A percentile compares a stretch with the other conserved stretches of the same genome.
Evolutionary conservation across 2,888 invertebrate species (phyloP).

Genomic region (Drosophila mulleri): DNA sequence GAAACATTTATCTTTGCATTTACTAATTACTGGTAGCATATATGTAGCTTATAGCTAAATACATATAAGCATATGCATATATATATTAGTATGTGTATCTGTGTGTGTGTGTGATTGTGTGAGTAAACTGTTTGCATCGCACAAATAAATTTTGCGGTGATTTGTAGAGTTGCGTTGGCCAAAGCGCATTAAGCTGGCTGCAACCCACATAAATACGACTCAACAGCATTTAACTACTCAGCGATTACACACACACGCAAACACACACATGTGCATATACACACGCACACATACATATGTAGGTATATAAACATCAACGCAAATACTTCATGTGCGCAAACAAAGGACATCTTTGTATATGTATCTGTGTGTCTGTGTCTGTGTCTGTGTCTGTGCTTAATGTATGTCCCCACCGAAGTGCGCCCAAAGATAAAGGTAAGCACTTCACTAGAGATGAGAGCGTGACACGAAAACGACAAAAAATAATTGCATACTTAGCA

Average conservation of each 20-base stretch:
- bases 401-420: constrained; percentile 52
- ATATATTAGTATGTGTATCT: constrained; percentile 1
- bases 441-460: constrained; percentile 1
- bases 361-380: neutral
- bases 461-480: constrained; percentile 6
- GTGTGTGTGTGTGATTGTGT: constrained; percentile 9
- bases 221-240: constrained; percentile 62
- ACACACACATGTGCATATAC: neutral
- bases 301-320: neutral
- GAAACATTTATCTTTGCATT: neutral
- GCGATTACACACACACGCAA: constrained; percentile 37
- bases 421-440: constrained; percentile 7
- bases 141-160: constrained; percentile 73
- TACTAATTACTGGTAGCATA: constrained; percentile 46
- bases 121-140: constrained; percentile 28
- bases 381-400: constrained; percentile 33
- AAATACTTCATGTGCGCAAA: constrained; percentile 13
- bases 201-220: constrained; percentile 52
- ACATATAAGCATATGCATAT: neutral
- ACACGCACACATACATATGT: neutral
- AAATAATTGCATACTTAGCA: neutral
- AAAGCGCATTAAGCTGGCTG: constrained; percentile 60
- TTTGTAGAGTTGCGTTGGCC: constrained; percentile 61
- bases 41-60: neutral
- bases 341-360: constrained; percentile 27